A percentile compares a stretch with the other conserved stretches of the same genome.
Evolutionary conservation across 2,888 invertebrate genomes (phyloP).

Genomic region (Philhelius pedissequus): DNA sequence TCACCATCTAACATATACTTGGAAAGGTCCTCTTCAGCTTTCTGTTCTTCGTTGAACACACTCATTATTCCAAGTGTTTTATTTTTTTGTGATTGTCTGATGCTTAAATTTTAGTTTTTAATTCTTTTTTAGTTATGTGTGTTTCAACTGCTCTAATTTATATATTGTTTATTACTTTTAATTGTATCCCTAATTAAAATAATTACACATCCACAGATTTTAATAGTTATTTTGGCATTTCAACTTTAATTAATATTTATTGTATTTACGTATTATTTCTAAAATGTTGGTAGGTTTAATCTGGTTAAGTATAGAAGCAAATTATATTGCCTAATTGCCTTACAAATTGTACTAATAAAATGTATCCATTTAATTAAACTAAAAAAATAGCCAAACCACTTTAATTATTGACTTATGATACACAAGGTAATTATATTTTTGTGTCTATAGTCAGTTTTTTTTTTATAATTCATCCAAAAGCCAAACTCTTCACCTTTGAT

Average conservation of each 20-base stretch:
- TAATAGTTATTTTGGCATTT: background rate
- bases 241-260: background rate
- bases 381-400: too few relatives aligned
- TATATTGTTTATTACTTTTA: background rate
- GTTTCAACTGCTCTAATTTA: too few relatives aligned
- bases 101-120: slow-evolving; percentile 4
- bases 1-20: slow-evolving; percentile 73
- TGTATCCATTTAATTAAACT: too few relatives aligned
- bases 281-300: too few relatives aligned
- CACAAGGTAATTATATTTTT: background rate
- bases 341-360: too few relatives aligned
- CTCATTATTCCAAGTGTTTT: slow-evolving; percentile 66
- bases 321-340: too few relatives aligned
- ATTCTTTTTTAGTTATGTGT: too few relatives aligned
- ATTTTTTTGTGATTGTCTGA: background rate
- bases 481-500: background rate
- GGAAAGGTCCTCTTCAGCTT: slow-evolving; percentile 71
- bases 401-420: background rate
- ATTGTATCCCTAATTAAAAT: background rate
- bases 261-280: background rate
- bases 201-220: background rate
- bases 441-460: background rate
- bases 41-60: slow-evolving; percentile 71
- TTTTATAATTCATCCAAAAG: background rate
- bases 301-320: too few relatives aligned